Conservation (phyloP, 2,113 vertebrate genomes). For the Conger conger region DNA sequence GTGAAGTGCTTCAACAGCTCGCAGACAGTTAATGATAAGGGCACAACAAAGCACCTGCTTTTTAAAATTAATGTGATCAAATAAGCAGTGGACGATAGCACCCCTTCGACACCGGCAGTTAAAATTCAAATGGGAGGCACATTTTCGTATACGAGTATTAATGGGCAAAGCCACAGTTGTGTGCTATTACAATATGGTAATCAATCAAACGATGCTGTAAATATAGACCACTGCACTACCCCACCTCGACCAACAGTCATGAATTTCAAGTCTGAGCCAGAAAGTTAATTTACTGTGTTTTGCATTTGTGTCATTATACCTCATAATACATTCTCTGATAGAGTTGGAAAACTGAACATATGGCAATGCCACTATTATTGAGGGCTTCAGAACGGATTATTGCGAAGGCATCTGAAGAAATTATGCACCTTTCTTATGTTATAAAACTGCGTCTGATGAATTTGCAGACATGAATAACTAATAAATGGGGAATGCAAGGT, state of each 20-base stretch:
- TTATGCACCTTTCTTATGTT: neutral
- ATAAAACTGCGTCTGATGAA: neutral
- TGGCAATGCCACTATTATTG: neutral
- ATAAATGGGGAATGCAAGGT: neutral
- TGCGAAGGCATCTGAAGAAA: neutral
- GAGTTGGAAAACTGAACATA: neutral
- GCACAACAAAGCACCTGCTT: neutral
- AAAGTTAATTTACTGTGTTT: neutral
- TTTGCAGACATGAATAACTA: neutral
- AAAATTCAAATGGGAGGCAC: neutral
- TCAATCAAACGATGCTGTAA: neutral
- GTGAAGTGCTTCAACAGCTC: neutral
- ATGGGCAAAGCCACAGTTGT: neutral
- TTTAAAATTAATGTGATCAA: neutral
- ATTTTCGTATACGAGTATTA: neutral
- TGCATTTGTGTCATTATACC: neutral
- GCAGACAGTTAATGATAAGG: neutral
- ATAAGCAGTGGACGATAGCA: neutral
- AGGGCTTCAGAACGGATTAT: conserved; percentile 6
- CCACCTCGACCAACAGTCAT: neutral
- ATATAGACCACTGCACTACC: neutral
- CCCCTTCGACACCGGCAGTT: neutral
- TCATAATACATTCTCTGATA: neutral
- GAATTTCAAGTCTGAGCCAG: neutral
- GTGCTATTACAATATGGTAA: neutral